Evolutionary conservation across 64 coral and sea anemone species (phyloP).

Genomic region (Stylophora pistillata): DNA sequence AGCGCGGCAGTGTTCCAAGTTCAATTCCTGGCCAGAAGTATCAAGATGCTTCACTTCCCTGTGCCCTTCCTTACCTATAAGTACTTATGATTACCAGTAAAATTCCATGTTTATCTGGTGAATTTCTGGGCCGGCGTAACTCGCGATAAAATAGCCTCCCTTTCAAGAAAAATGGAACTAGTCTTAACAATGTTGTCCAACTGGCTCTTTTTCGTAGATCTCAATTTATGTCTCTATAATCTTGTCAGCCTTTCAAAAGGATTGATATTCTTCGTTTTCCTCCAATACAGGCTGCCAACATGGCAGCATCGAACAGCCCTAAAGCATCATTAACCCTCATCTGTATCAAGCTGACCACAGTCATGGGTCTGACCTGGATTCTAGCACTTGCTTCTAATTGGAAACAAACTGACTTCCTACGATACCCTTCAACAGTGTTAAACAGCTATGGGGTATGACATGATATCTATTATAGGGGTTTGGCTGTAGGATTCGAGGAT

Average conservation of each 20-base stretch:
- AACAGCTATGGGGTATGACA: conserved; percentile 20
- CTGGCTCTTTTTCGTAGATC: background rate
- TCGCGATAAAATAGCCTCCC: too few species aligned
- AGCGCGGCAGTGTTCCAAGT: too few species aligned
- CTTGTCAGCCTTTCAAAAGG: background rate
- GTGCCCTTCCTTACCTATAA: too few species aligned
- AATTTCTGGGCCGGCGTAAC: too few species aligned
- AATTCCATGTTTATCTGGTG: too few species aligned
- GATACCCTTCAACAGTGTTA: conserved; percentile 5
- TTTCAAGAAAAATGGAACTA: too few species aligned
- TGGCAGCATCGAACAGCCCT: background rate
- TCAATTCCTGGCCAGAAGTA: too few species aligned
- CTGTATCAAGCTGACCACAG: conserved; percentile 17
- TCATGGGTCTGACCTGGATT: conserved; percentile 42
- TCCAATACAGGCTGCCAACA: background rate
- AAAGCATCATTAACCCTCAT: background rate
- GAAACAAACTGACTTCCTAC: conserved; percentile 2
- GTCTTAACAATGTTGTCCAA: too few species aligned
- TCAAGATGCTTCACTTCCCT: too few species aligned
- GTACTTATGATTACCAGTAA: too few species aligned
- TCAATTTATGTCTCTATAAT: background rate
- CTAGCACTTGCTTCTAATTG: background rate
- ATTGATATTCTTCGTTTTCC: background rate
- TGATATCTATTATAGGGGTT: background rate
- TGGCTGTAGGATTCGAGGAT: background rate